Conservation (phyloP, 2,888 invertebrate genomes). For the Xestia ashworthii region DNA sequence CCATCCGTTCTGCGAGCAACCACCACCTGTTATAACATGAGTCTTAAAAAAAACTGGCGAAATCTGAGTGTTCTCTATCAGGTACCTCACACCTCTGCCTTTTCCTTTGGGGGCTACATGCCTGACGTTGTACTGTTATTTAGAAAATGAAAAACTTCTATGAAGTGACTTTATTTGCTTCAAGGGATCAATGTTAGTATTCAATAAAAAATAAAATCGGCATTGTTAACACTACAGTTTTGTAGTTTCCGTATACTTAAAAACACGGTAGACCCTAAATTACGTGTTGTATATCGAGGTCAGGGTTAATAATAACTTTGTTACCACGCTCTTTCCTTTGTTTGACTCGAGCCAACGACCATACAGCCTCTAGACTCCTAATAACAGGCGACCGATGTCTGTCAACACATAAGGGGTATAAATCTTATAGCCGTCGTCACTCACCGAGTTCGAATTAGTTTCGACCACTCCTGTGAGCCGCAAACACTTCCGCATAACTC, state of each 20-base stretch:
- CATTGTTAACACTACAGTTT: constrained; percentile 12
- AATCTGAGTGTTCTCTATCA: neutral
- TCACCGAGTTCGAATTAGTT: no score
- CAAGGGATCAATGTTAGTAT: no score
- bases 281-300: constrained; percentile 32
- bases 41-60: neutral
- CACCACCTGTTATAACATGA: neutral
- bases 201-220: neutral
- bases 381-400: no score
- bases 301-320: constrained; percentile 38
- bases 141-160: neutral
- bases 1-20: no score
- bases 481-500: no score
- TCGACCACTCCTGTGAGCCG: no score
- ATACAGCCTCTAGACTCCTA: no score
- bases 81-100: neutral
- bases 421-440: no score
- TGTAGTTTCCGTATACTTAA: constrained; percentile 12
- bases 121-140: neutral
- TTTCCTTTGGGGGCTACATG: neutral
- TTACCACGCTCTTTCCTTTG: constrained; percentile 38
- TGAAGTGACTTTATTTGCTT: neutral
- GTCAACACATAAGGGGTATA: no score
- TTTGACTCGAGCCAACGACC: constrained; percentile 25
- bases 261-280: constrained; percentile 30